Percentiles rank a stretch among this genome's conserved stretches.
These are phyloP conservation scores for Macheiramphus alcinus DNA, from an alignment of 2,113 vertebrate species.

Conservation along the genomic window DNA sequence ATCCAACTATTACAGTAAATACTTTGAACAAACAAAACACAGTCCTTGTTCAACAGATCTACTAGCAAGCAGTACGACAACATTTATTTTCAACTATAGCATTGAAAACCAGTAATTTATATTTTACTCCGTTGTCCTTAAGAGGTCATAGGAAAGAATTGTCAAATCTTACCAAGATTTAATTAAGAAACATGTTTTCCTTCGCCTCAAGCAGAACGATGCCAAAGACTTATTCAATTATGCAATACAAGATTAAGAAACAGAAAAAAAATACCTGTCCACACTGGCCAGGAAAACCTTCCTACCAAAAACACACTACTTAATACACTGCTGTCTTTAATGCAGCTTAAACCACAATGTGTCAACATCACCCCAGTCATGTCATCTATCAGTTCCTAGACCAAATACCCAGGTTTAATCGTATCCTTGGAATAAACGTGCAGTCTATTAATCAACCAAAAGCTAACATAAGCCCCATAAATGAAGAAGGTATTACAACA, in stretches of 20 bases:
- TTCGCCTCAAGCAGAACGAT: neutral
- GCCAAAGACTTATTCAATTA: neutral
- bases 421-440: neutral
- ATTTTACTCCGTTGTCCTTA: neutral
- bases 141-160: neutral
- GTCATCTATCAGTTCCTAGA: neutral
- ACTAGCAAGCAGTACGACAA: neutral
- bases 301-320: neutral
- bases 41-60: neutral
- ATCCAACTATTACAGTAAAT: neutral
- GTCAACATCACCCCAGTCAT: neutral
- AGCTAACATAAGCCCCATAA: neutral
- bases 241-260: neutral
- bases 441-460: neutral
- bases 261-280: neutral
- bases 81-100: neutral
- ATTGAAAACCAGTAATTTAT: neutral
- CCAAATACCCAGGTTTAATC: neutral
- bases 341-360: neutral
- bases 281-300: neutral
- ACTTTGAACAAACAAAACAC: neutral
- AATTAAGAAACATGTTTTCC: conserved; percentile 15
- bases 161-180: neutral
- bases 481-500: neutral
- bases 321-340: neutral